phyloP scores from a whole-genome alignment of 2,113 vertebrate genomes.

The Grallaria varia region DNA sequence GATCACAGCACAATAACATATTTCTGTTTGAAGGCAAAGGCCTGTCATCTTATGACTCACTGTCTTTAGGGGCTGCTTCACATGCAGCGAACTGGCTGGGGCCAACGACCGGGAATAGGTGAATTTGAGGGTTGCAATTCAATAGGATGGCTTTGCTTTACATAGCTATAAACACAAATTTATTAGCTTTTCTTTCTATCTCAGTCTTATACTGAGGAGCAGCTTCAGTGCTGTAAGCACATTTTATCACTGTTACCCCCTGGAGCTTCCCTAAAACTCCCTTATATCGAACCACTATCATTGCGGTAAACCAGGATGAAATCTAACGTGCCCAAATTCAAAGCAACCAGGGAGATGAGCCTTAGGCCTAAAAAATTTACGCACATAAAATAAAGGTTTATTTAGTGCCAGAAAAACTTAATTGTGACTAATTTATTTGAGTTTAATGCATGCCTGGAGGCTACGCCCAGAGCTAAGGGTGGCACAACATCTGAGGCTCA shows the following conservation, averaged over 20 bases:
- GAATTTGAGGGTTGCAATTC: neutral
- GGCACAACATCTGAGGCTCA: neutral
- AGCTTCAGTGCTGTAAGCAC: neutral
- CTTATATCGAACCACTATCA: neutral
- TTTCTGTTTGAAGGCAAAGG: neutral
- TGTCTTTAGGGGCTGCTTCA: neutral
- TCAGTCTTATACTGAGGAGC: neutral
- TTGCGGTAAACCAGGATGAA: neutral
- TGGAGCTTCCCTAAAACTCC: neutral
- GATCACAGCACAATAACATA: neutral
- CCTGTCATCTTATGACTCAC: neutral
- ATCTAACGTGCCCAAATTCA: neutral
- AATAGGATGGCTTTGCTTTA: neutral
- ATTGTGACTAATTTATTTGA: slow-evolving; percentile 23
- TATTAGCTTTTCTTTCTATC: neutral
- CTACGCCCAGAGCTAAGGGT: neutral
- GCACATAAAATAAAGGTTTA: slow-evolving; percentile 18
- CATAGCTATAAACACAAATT: neutral
- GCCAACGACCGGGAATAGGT: neutral
- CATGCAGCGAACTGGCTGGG: neutral
- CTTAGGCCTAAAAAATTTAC: neutral
- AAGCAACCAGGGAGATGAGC: neutral
- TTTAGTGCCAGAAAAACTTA: neutral
- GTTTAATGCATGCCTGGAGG: neutral
- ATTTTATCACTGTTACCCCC: neutral